phyloP scores from a whole-genome alignment of 2,888 invertebrate genomes.

The Drosophila testacea region DNA sequence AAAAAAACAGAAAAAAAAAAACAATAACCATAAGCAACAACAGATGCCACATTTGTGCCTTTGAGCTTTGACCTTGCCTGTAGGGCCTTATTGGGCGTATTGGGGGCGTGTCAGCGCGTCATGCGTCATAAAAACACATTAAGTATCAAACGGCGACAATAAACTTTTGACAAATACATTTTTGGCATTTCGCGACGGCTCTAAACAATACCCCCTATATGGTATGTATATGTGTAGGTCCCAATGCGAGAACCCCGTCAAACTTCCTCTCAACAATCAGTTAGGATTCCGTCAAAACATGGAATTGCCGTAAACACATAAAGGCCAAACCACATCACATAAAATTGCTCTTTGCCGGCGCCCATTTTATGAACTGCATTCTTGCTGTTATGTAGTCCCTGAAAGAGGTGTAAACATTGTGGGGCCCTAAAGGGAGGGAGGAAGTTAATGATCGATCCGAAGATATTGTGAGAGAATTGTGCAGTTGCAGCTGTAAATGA shows the following conservation, averaged over 20 bases:
- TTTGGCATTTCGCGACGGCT: constrained; percentile 35
- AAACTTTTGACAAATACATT: constrained; percentile 68
- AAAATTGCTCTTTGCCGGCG: constrained; percentile 28
- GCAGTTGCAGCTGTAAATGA: constrained; percentile 35
- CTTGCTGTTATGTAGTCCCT: not conserved
- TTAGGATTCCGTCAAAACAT: not conserved
- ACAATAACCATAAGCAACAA: constrained; percentile 7
- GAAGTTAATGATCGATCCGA: not conserved
- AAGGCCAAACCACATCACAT: constrained; percentile 33
- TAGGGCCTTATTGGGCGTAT: not conserved
- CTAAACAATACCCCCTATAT: constrained; percentile 7
- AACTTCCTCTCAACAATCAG: not conserved
- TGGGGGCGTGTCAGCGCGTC: constrained; percentile 52
- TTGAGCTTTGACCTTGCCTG: constrained; percentile 68
- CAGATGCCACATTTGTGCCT: constrained; percentile 60
- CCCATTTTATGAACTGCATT: constrained; percentile 58
- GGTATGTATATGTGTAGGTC: too few species aligned
- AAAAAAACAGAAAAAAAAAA: too few species aligned
- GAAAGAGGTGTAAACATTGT: constrained; percentile 61
- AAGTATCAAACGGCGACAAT: constrained; percentile 73
- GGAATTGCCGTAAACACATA: constrained; percentile 11
- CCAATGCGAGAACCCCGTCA: not conserved
- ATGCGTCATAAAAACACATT: constrained; percentile 76
- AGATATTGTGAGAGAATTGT: not conserved
- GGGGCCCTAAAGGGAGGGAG: not conserved